Conservation (phyloP, 1,140 invertebrate genomes). For the Brachionus rotundiformis region DNA sequence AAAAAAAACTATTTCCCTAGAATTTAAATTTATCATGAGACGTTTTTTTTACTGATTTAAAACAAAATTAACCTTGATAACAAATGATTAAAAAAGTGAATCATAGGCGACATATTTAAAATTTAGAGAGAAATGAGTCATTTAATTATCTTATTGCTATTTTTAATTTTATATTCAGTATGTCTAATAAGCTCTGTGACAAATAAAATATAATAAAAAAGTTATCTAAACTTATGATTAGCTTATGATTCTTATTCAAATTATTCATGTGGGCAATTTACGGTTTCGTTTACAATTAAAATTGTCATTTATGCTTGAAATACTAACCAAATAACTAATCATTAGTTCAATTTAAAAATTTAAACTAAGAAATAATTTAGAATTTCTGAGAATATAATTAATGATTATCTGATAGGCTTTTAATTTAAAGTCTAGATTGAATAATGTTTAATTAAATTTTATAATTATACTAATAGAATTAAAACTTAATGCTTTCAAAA, state of each 20-base stretch:
- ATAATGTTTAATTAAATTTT: background rate
- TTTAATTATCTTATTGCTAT: background rate
- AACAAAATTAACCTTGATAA: background rate
- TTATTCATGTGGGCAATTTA: too few relatives aligned
- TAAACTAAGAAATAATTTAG: background rate
- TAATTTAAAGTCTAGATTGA: background rate
- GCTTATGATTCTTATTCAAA: too few relatives aligned
- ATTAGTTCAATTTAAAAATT: too few relatives aligned
- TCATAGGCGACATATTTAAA: background rate
- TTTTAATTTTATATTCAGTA: background rate
- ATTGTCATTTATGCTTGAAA: too few relatives aligned
- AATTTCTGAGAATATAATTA: background rate
- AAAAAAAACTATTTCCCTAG: background rate
- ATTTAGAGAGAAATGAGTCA: background rate
- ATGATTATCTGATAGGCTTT: background rate
- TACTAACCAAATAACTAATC: too few relatives aligned
- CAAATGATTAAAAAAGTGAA: too few relatives aligned
- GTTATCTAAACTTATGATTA: too few relatives aligned
- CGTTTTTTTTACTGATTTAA: slow-evolving; percentile 1
- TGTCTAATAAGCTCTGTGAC: background rate
- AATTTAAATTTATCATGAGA: background rate
- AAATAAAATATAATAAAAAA: background rate
- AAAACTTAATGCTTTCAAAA: background rate
- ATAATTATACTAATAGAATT: background rate
- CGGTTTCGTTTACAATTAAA: too few relatives aligned